Evolutionary conservation across 1,140 invertebrate species (phyloP).

Genomic region (Bombus affinis): DNA sequence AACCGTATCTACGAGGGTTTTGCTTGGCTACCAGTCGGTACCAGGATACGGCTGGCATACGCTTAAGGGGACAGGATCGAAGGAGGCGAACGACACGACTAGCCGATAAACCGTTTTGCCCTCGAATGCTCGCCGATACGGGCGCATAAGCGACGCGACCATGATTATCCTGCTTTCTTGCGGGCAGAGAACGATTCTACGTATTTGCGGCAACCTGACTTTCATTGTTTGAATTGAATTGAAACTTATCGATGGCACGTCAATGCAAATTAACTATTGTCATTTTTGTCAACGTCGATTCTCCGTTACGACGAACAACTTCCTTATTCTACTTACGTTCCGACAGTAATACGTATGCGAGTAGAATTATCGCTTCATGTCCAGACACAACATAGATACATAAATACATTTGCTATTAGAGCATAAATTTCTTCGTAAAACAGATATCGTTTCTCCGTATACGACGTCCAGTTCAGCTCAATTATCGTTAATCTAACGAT

Average conservation of each 20-base stretch:
- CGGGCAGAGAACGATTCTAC: not conserved
- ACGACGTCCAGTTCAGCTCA: too few species aligned
- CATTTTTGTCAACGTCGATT: too few species aligned
- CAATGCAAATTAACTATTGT: not conserved
- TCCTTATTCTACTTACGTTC: too few species aligned
- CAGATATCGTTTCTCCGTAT: too few species aligned
- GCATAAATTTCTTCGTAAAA: too few species aligned
- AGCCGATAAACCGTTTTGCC: conserved; percentile 59
- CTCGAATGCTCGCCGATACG: conserved; percentile 22
- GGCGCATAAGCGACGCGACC: conserved; percentile 17
- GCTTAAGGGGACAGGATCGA: conserved; percentile 13
- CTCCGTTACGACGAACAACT: too few species aligned
- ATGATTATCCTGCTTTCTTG: conserved; percentile 30
- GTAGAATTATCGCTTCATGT: not conserved
- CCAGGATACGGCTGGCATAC: conserved; percentile 21
- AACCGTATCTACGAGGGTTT: conserved; percentile 13
- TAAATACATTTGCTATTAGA: too few species aligned
- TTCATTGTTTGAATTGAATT: not conserved
- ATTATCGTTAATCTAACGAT: too few species aligned
- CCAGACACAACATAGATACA: too few species aligned
- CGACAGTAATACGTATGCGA: not conserved
- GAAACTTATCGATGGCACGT: not conserved
- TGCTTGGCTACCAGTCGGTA: not conserved
- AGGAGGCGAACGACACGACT: conserved; percentile 17
- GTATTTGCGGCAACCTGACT: not conserved